Base-by-base conservation (phyloP, 37 sponge, comb jelly and placozoan genomes). In the Axinella damicornis region DNA sequence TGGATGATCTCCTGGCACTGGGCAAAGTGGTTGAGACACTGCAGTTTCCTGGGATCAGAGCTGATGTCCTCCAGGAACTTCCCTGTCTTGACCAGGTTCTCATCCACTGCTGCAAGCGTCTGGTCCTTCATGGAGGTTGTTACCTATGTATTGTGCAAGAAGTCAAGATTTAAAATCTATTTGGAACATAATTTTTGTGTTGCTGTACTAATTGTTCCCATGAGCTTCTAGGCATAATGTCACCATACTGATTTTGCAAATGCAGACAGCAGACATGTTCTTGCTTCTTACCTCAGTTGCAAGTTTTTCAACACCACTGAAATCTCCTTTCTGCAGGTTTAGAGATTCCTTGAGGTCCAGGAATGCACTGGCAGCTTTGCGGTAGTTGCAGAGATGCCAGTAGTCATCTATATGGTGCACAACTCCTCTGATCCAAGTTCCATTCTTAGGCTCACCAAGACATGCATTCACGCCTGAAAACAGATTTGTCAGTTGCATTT, bases 271-370 rank as follows among this genome's bases (percentile, higher is more conserved):
- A 9, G 4, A 46, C 9, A 4, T 12, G 9, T 9, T 14, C 20
- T 19, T 67, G 32, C 34, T 65, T 46, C 67, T 79, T 79, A 74
- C 75, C n/a, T 65, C 31, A 34, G 27, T 36, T 22, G 78, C 53
- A n/a, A 85, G 21, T 28, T 28, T 77, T 65, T 85, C 78, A 19
- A 76, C 62, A 59, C 34, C 56, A 25, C 27, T 39, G 63, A 85
- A 85, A 40, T 77, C 52, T 15, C 86, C 86, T 32, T 36, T 21
- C 36, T 46, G 46, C 20, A 82, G 73, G 9, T 36, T n/a, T 11
- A 82, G 73, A n/a, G 35, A 56, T 18, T 59, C 61, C 6, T 46
- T 59, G 24, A 82, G 27, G 18, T 60, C 22, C 11, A 82, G 60
- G 22, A 70, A 57, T n/a, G 35, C 24, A 39, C 38, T 57, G 46